phyloP scores from a whole-genome alignment of 2,888 invertebrate genomes.

The Stenolophus ochropezus region DNA sequence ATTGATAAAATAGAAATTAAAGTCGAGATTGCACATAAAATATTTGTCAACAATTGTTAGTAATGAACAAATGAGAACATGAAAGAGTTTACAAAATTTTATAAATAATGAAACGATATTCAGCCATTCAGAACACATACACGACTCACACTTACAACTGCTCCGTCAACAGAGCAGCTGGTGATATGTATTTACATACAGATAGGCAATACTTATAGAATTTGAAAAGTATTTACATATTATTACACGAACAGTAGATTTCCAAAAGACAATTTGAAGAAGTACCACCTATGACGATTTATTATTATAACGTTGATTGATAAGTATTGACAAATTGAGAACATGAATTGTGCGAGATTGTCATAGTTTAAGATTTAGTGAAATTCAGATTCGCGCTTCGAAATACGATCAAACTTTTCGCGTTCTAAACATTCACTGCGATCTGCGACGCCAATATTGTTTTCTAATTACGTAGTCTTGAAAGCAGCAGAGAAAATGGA shows the following conservation, averaged over 20 bases:
- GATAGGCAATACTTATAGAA: slow-evolving; percentile 53
- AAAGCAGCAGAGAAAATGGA: slow-evolving; percentile 14
- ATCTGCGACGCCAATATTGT: neutral
- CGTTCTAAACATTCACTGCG: slow-evolving; percentile 30
- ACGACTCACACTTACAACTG: slow-evolving; percentile 41
- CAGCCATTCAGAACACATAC: slow-evolving; percentile 42
- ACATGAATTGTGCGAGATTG: slow-evolving; percentile 57
- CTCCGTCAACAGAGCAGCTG: slow-evolving; percentile 58
- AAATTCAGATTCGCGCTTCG: slow-evolving; percentile 26
- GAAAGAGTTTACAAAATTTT: slow-evolving; percentile 47
- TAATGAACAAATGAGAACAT: slow-evolving; percentile 46
- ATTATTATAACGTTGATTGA: slow-evolving; percentile 53
- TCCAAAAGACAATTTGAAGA: slow-evolving; percentile 60
- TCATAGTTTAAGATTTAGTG: slow-evolving; percentile 54
- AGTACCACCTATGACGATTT: slow-evolving; percentile 56
- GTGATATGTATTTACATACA: slow-evolving; percentile 58
- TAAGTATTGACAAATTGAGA: slow-evolving; percentile 59
- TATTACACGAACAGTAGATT: slow-evolving; percentile 58
- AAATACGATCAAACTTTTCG: slow-evolving; percentile 20
- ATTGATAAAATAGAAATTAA: slow-evolving; percentile 10
- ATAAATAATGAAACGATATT: slow-evolving; percentile 35
- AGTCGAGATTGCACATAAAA: slow-evolving; percentile 45
- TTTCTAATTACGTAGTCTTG: slow-evolving; percentile 24
- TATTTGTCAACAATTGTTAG: slow-evolving; percentile 27
- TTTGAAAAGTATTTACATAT: slow-evolving; percentile 51